These are phyloP conservation scores for Hemicordylus capensis DNA, from an alignment of 2,113 vertebrate species.

Conservation along the genomic window DNA sequence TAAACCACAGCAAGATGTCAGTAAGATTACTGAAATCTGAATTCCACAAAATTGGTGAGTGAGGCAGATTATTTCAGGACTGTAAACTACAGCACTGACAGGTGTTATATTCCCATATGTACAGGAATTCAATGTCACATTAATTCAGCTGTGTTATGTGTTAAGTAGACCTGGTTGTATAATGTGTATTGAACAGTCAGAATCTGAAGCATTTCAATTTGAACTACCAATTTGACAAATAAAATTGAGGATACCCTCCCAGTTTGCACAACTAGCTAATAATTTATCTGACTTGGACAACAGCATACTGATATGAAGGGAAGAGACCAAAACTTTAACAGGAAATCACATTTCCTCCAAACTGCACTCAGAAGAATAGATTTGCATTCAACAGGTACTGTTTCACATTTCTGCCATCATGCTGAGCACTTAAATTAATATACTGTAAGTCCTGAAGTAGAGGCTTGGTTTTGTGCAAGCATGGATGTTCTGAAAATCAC, in stretches of 20 bases:
- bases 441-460: not conserved
- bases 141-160: not conserved
- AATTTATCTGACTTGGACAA: not conserved
- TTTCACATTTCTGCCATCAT: not conserved
- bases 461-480: not conserved
- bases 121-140: not conserved
- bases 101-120: constrained; percentile 19
- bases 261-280: not conserved
- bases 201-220: not conserved
- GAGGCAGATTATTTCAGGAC: constrained; percentile 27
- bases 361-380: not conserved
- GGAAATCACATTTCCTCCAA: not conserved
- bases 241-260: not conserved
- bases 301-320: not conserved
- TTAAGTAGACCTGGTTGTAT: constrained; percentile 8
- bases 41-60: constrained; percentile 13
- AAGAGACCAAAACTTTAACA: not conserved
- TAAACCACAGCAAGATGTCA: constrained; percentile 33
- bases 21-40: constrained; percentile 27
- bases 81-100: constrained; percentile 9
- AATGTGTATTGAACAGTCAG: not conserved
- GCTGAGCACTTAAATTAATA: no score
- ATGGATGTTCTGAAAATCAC: no score
- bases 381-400: not conserved
- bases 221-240: not conserved